These are phyloP conservation scores for Temnothorax ravouxi DNA, from an alignment of 2,888 invertebrate genomes.

Conservation along the genomic window DNA sequence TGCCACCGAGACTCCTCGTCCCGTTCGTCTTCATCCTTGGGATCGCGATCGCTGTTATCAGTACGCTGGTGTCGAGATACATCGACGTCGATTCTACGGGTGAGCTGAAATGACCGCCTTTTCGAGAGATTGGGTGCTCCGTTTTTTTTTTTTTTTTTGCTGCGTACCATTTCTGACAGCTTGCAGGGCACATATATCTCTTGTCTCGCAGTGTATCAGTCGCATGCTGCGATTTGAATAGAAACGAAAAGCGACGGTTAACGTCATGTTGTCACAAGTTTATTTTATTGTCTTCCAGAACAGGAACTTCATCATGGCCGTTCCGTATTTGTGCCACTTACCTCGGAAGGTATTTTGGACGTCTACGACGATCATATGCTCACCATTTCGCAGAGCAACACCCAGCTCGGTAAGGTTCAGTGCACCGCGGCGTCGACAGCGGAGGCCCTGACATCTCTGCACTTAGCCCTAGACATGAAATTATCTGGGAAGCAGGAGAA, in stretches of 20 bases:
- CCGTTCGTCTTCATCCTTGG: constrained; percentile 80
- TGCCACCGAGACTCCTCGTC: constrained; percentile 76
- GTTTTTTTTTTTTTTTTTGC: no score
- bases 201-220: not conserved
- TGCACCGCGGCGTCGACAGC: constrained; percentile 86
- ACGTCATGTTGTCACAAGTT: not conserved
- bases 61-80: constrained; percentile 79
- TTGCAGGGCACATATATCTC: not conserved
- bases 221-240: not conserved
- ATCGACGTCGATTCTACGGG: constrained; percentile 74
- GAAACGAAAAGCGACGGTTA: not conserved
- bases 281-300: constrained; percentile 59
- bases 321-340: constrained; percentile 79
- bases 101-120: constrained; percentile 44
- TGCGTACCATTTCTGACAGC: not conserved
- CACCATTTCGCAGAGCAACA: constrained; percentile 69
- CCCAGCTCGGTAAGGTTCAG: constrained; percentile 64
- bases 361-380: constrained; percentile 79
- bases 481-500: constrained; percentile 93
- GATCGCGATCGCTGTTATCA: constrained; percentile 79
- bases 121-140: not conserved
- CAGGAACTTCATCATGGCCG: constrained; percentile 64
- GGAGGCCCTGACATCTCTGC: constrained; percentile 95
- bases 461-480: constrained; percentile 95
- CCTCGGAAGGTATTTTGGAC: constrained; percentile 77